phyloP scores from a whole-genome alignment of 2,797 vertebrate genomes.

The Oreonectes daqikongensis region DNA sequence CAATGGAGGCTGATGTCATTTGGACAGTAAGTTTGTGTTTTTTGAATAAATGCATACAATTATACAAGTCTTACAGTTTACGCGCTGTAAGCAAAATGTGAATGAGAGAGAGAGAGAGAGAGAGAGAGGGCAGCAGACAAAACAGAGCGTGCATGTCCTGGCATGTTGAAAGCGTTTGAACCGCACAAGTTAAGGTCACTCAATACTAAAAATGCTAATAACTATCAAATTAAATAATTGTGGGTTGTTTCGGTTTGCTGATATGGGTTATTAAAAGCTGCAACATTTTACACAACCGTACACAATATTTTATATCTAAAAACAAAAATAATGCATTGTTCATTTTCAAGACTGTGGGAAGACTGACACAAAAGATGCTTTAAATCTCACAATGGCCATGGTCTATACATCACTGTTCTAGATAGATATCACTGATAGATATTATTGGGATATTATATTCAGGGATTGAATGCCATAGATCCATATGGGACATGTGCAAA shows the following conservation, averaged over 20 bases:
- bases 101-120: constrained; percentile 15
- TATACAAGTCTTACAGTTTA: constrained; percentile 11
- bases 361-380: neutral
- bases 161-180: constrained; percentile 48
- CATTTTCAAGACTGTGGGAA: neutral
- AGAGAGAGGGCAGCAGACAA: constrained; percentile 21
- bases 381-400: neutral
- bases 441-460: neutral
- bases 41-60: constrained; percentile 35
- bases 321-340: too few relatives aligned
- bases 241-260: neutral
- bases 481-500: neutral
- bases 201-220: constrained; percentile 10
- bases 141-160: constrained; percentile 56
- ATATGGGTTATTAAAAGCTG: neutral
- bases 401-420: neutral
- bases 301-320: too few relatives aligned
- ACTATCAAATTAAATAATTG: neutral
- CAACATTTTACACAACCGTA: too few relatives aligned
- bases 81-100: constrained; percentile 1
- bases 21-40: constrained; percentile 6
- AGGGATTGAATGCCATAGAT: neutral
- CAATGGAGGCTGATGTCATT: constrained; percentile 14
- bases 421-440: neutral
- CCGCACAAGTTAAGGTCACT: constrained; percentile 39